These are phyloP conservation scores for Martes martes DNA, from an alignment of 2,113 vertebrate species.

Conservation along the genomic window DNA sequence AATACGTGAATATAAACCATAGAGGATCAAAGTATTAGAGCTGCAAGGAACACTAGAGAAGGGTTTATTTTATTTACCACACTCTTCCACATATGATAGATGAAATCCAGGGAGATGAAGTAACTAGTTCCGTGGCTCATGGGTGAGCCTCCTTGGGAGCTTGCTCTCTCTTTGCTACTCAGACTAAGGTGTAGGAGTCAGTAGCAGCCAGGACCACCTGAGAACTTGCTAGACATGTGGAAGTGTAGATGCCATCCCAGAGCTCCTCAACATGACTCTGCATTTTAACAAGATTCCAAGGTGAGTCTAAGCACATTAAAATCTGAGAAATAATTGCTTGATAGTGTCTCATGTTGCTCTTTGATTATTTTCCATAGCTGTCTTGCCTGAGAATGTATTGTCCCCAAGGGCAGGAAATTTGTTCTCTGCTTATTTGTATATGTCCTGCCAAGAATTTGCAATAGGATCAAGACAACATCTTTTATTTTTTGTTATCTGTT, in stretches of 20 bases:
- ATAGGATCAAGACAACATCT: background rate
- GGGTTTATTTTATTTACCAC: background rate
- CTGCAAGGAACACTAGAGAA: background rate
- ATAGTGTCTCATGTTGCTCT: background rate
- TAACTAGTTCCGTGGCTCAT: background rate
- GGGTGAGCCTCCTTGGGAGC: background rate
- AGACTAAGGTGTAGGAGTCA: background rate
- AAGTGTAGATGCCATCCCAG: background rate
- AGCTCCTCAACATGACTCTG: background rate
- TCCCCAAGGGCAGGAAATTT: background rate
- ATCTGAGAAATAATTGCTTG: background rate
- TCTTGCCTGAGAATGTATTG: background rate
- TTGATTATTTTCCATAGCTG: background rate
- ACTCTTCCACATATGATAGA: background rate
- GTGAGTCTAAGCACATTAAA: background rate
- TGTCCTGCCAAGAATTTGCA: background rate
- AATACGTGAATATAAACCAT: background rate
- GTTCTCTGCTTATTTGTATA: constrained; percentile 34
- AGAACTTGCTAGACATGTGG: background rate
- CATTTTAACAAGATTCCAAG: background rate
- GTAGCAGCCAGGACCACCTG: no score
- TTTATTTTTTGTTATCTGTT: background rate
- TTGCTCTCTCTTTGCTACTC: background rate
- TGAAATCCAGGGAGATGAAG: background rate
- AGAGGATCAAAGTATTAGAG: background rate